phyloP scores from a whole-genome alignment of 2,888 invertebrate genomes.

The Phorcus lineatus region DNA sequence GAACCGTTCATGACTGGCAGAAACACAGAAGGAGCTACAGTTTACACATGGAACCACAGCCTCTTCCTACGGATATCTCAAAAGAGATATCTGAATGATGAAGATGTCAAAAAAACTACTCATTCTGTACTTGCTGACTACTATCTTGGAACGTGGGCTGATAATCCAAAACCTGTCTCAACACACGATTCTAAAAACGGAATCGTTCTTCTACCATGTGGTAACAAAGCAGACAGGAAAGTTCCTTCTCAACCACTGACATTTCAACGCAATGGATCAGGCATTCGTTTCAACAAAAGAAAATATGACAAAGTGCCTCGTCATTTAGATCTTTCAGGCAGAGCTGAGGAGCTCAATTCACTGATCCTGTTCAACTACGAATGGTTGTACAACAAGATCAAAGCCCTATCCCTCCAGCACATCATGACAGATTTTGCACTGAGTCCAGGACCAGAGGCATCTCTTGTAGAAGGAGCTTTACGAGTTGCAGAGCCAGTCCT shows the following conservation, averaged over 20 bases:
- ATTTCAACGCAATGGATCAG: constrained; percentile 17
- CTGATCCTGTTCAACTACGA: constrained; percentile 73
- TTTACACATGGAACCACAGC: constrained; percentile 63
- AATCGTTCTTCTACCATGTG: constrained; percentile 33
- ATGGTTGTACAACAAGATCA: constrained; percentile 73
- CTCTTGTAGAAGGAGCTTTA: constrained; percentile 68
- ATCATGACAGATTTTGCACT: constrained; percentile 70
- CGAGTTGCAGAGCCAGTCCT: constrained; percentile 65
- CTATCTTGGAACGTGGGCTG: constrained; percentile 70
- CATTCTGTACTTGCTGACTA: constrained; percentile 73
- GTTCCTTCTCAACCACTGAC: constrained; percentile 42
- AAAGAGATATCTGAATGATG: constrained; percentile 59
- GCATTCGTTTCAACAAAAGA: constrained; percentile 64
- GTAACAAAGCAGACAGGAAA: constrained; percentile 48
- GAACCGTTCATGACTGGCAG: constrained; percentile 56
- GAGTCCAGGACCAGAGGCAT: constrained; percentile 67
- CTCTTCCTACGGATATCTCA: constrained; percentile 54
- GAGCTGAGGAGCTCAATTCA: constrained; percentile 68
- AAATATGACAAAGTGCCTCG: constrained; percentile 73
- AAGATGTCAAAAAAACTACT: constrained; percentile 44
- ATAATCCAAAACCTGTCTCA: constrained; percentile 53
- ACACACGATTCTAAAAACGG: background rate
- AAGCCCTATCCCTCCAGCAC: constrained; percentile 70
- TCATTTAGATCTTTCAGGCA: constrained; percentile 69
- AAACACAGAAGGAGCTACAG: constrained; percentile 66